phyloP scores from a whole-genome alignment of 2,888 invertebrate species.

The Chironomus tentans region DNA sequence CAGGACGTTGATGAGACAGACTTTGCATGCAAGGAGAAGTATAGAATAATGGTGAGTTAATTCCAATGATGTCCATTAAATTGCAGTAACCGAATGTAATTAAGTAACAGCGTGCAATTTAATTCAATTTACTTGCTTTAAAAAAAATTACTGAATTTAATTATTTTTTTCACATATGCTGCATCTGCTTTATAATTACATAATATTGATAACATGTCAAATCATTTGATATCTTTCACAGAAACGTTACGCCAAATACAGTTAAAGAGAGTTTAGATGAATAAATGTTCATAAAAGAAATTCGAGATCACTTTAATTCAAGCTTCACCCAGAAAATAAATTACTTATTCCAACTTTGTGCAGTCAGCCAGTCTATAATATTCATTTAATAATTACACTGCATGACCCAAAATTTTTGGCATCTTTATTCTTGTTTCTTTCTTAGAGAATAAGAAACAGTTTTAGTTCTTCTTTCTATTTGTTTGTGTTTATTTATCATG shows the following conservation, averaged over 20 bases:
- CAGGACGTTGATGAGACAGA: constrained; percentile 70
- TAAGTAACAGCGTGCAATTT: background rate
- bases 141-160: background rate
- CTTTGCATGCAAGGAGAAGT: constrained; percentile 72
- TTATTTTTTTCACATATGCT: background rate
- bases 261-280: constrained; percentile 21
- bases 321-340: background rate
- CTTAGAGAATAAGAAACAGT: too few relatives aligned
- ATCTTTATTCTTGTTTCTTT: too few relatives aligned
- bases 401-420: background rate
- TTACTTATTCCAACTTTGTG: background rate
- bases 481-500: too few relatives aligned
- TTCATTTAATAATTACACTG: background rate
- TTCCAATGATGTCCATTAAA: background rate
- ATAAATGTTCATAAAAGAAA: background rate
- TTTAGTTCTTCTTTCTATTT: too few relatives aligned
- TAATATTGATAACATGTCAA: background rate
- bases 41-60: constrained; percentile 61
- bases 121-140: background rate
- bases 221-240: background rate
- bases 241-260: constrained; percentile 16
- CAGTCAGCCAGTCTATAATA: background rate
- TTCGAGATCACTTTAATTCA: background rate
- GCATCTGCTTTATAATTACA: background rate
- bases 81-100: background rate